Evolutionary conservation across 2,888 invertebrate genomes (phyloP).

Genomic region (Pachliopta kotzebuea): DNA sequence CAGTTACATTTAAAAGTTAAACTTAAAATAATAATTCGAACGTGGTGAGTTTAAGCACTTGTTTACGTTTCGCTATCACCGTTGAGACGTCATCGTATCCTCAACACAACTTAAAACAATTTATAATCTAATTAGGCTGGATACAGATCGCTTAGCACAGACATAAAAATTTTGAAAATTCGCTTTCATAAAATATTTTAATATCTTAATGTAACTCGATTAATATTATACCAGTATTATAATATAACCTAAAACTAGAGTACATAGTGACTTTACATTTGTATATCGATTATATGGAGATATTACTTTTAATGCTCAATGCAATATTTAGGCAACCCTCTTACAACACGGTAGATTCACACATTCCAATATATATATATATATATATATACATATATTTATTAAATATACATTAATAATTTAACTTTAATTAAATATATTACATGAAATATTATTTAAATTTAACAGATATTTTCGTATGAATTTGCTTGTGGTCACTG

Average conservation of each 20-base stretch:
- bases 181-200: slow-evolving; percentile 27
- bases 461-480: too few relatives aligned
- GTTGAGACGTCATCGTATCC: slow-evolving; percentile 37
- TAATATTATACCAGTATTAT: slow-evolving; percentile 15
- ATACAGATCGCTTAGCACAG: slow-evolving; percentile 25
- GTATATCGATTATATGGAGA: slow-evolving; percentile 5
- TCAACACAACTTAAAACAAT: slow-evolving; percentile 31
- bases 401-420: too few relatives aligned
- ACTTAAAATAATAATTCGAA: slow-evolving; percentile 47
- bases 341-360: too few relatives aligned
- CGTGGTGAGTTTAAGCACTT: slow-evolving; percentile 76
- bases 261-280: slow-evolving; percentile 23
- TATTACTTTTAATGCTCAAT: slow-evolving; percentile 7
- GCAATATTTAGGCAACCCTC: slow-evolving; percentile 4
- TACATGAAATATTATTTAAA: too few relatives aligned
- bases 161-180: slow-evolving; percentile 29
- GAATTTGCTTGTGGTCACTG: too few relatives aligned
- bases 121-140: slow-evolving; percentile 28
- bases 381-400: too few relatives aligned
- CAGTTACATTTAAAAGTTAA: slow-evolving; percentile 33
- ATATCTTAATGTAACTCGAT: slow-evolving; percentile 23
- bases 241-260: slow-evolving; percentile 18
- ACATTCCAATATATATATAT: too few relatives aligned
- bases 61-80: slow-evolving; percentile 34
- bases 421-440: too few relatives aligned